A percentile compares a stretch with the other conserved stretches of the same genome.
Conservation (phyloP, 2,888 invertebrate species). For the Drosophila planitibia region DNA sequence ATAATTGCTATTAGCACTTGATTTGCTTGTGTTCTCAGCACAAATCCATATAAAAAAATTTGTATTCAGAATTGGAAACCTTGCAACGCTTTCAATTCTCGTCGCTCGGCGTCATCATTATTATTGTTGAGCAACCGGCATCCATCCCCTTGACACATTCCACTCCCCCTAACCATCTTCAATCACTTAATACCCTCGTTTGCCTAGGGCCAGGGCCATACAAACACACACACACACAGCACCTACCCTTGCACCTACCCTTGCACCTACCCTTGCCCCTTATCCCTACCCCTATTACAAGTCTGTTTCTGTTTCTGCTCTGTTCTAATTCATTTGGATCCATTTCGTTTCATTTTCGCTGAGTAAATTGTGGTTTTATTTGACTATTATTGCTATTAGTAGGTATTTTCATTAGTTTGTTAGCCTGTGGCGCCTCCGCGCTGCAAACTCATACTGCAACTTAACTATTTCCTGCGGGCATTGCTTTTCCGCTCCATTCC, state of each 20-base stretch:
- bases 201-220: slow-evolving; percentile 54
- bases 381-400: slow-evolving; percentile 61
- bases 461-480: slow-evolving; percentile 10
- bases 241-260: not conserved
- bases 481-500: not conserved
- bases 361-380: slow-evolving; percentile 45
- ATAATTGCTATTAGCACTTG: not conserved
- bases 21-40: not conserved
- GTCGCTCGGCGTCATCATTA: slow-evolving; percentile 39
- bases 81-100: slow-evolving; percentile 25
- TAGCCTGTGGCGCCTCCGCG: not conserved
- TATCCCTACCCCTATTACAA: not conserved
- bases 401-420: slow-evolving; percentile 58
- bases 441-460: slow-evolving; percentile 8
- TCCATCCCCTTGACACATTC: slow-evolving; percentile 1
- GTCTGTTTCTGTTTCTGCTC: not conserved
- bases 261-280: not conserved
- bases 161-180: not conserved
- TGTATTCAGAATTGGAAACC: slow-evolving; percentile 30
- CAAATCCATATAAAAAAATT: slow-evolving; percentile 6
- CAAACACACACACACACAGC: slow-evolving; percentile 3
- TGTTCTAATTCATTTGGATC: slow-evolving; percentile 27
- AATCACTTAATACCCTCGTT: slow-evolving; percentile 59
- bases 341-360: slow-evolving; percentile 25
- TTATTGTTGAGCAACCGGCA: slow-evolving; percentile 10